Evolutionary conservation across 2,113 vertebrate species (phyloP).

Genomic region (Rutilus rutilus): DNA sequence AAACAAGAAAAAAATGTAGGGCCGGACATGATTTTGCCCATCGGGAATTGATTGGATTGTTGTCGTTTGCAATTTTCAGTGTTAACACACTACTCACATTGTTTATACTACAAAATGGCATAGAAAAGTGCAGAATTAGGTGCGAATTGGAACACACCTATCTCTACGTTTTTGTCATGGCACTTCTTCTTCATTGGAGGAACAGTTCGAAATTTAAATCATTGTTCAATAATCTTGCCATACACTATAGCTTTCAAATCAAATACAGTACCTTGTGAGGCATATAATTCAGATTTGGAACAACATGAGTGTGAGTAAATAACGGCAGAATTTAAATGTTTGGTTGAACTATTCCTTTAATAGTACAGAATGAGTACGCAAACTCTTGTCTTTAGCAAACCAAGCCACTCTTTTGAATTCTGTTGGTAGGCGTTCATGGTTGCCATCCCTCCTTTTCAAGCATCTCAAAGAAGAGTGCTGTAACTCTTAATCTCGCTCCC

Average conservation of each 20-base stretch:
- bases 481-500: constrained; percentile 43
- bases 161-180: not conserved
- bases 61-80: not conserved
- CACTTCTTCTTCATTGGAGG: not conserved
- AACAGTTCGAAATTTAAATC: not conserved
- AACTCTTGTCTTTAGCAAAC: constrained; percentile 4
- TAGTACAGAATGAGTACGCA: not conserved
- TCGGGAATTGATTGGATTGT: no score
- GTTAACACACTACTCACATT: not conserved
- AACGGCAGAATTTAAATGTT: not conserved
- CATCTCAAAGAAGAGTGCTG: constrained; percentile 42
- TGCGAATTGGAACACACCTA: not conserved
- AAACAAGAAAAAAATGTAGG: no score
- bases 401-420: not conserved
- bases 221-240: not conserved
- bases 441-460: constrained; percentile 18
- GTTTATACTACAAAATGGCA: not conserved
- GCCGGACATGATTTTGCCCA: no score
- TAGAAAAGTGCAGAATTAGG: not conserved
- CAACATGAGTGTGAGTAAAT: not conserved
- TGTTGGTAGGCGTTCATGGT: constrained; percentile 15
- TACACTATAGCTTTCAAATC: not conserved
- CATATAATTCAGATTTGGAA: not conserved
- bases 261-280: no score
- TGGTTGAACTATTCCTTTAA: not conserved